These are phyloP conservation scores for Rhagium mordax DNA, from an alignment of 2,888 invertebrate species.

Conservation along the genomic window DNA sequence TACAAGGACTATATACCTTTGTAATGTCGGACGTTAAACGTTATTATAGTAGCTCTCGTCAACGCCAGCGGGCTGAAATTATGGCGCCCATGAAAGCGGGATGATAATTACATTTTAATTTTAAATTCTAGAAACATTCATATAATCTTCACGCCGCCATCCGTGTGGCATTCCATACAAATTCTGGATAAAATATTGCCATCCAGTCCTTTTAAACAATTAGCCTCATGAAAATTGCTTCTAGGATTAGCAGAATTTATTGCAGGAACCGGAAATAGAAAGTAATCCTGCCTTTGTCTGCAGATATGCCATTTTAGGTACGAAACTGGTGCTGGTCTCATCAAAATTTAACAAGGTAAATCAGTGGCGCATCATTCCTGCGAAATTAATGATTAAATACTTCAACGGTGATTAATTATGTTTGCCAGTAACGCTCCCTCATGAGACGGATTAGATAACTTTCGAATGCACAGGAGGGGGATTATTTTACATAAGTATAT, in stretches of 20 bases:
- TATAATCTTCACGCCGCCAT: background rate
- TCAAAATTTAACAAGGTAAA: slow-evolving; percentile 42
- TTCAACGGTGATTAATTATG: slow-evolving; percentile 21
- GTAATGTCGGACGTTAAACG: no score
- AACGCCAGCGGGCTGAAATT: background rate
- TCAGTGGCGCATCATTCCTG: slow-evolving; percentile 20
- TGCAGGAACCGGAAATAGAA: slow-evolving; percentile 34
- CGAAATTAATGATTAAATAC: slow-evolving; percentile 27
- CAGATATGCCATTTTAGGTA: slow-evolving; percentile 22
- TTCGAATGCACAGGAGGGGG: background rate
- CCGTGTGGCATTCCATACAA: background rate
- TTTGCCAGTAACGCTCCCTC: slow-evolving; percentile 1
- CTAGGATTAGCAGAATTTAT: slow-evolving; percentile 41
- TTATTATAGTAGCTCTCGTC: no score
- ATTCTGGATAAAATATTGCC: slow-evolving; percentile 14
- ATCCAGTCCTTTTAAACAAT: slow-evolving; percentile 36
- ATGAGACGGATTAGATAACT: background rate
- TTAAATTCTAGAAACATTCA: slow-evolving; percentile 28
- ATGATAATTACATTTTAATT: slow-evolving; percentile 36
- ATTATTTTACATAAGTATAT: background rate
- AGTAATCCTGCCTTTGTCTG: slow-evolving; percentile 34
- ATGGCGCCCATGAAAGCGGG: background rate
- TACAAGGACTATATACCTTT: no score
- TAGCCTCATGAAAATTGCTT: slow-evolving; percentile 31
- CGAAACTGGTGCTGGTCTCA: slow-evolving; percentile 30